Percentiles rank a stretch among this genome's conserved stretches.
These are phyloP conservation scores for Phragmatobia fuliginosa DNA, from an alignment of 2,888 invertebrate species.

Conservation along the genomic window DNA sequence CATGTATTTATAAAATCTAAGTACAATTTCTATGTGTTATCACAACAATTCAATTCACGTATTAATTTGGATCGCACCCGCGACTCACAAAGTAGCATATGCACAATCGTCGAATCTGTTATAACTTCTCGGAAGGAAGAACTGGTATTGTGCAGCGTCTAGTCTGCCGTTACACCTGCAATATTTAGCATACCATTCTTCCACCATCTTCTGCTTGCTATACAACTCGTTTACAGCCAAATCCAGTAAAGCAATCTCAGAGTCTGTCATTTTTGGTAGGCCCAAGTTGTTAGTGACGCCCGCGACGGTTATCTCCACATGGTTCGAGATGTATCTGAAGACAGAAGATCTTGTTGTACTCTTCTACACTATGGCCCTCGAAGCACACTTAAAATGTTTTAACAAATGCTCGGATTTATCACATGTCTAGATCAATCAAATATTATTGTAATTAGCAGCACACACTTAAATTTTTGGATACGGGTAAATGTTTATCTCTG, in stretches of 20 bases:
- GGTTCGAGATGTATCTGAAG: slow-evolving; percentile 77
- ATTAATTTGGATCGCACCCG: slow-evolving; percentile 14
- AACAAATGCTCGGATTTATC: background rate
- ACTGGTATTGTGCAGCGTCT: slow-evolving; percentile 61
- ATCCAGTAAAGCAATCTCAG: slow-evolving; percentile 74
- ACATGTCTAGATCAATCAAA: background rate
- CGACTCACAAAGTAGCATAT: slow-evolving; percentile 60
- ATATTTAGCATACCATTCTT: slow-evolving; percentile 71
- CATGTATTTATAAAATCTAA: background rate
- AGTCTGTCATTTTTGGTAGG: slow-evolving; percentile 77
- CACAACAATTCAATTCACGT: background rate
- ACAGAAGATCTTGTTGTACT: slow-evolving; percentile 61
- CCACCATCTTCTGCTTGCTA: slow-evolving; percentile 54
- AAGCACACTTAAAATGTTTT: background rate
- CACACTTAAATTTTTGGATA: background rate
- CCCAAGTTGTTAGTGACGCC: slow-evolving; percentile 82
- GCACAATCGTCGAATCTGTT: slow-evolving; percentile 72
- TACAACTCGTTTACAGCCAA: slow-evolving; percentile 69
- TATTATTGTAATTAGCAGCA: background rate
- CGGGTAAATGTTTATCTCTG: background rate
- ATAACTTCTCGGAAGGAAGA: slow-evolving; percentile 59
- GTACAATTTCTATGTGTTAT: background rate
- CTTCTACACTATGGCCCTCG: slow-evolving; percentile 28
- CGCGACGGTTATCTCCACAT: slow-evolving; percentile 76
- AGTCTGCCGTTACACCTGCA: slow-evolving; percentile 59